A percentile compares a stretch with the other conserved stretches of the same genome.
Conservation (phyloP, 2,113 vertebrate species). For the Sclerurus mexicanus region DNA sequence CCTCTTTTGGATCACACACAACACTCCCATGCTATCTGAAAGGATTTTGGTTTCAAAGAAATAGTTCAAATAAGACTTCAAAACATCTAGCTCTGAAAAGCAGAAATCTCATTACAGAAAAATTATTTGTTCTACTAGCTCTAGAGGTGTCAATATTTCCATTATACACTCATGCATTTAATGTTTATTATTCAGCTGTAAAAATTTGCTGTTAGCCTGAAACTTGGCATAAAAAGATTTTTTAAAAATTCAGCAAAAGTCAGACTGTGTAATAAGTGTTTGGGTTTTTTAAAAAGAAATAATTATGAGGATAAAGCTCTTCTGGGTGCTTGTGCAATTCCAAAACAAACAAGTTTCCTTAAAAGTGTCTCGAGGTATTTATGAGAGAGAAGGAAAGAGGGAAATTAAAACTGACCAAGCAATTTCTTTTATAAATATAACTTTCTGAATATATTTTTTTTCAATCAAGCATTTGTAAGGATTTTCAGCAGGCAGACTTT, state of each 20-base stretch:
- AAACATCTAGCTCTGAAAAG: neutral
- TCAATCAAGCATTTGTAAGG: slow-evolving; percentile 53
- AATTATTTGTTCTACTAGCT: neutral
- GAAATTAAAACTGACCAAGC: slow-evolving; percentile 50
- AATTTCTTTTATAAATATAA: slow-evolving; percentile 44
- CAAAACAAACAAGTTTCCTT: slow-evolving; percentile 28
- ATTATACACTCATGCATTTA: neutral
- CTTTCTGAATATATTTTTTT: slow-evolving; percentile 2
- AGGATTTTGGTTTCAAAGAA: neutral
- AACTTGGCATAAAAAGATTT: neutral
- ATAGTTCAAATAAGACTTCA: neutral
- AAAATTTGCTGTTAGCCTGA: neutral
- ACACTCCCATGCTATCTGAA: neutral
- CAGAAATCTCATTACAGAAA: neutral
- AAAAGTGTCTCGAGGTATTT: slow-evolving; percentile 40
- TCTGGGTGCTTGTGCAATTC: neutral
- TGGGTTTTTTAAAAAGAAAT: neutral
- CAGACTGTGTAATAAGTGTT: neutral
- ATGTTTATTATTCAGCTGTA: slow-evolving; percentile 39
- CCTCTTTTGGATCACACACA: fast-evolving
- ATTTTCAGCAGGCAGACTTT: slow-evolving; percentile 44
- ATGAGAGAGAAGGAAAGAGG: neutral
- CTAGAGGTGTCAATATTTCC: slow-evolving; percentile 12
- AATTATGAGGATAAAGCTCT: slow-evolving; percentile 49
- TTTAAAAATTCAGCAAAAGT: neutral